Base-by-base conservation (phyloP, 2,113 vertebrate genomes). In the Coreoperca whiteheadi region DNA sequence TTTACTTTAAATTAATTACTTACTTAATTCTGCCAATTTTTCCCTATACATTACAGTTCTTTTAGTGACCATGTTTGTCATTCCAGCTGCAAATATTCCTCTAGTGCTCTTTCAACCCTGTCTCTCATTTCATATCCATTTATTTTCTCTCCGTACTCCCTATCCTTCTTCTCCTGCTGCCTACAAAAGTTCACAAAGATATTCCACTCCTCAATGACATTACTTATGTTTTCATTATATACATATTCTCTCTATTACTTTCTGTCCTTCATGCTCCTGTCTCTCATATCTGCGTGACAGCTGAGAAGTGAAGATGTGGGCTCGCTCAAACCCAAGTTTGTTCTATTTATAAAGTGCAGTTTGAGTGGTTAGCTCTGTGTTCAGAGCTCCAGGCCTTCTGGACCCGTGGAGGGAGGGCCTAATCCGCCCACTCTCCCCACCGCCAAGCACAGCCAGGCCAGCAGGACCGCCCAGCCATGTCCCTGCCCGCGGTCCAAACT, bases 281-380 rank as follows among this genome's bases (percentile, higher is more conserved):
- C 66, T 87, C 32, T 82, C 14, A 51, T 73, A 18, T 79, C 41
- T 74, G 53, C 63, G 16, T 72, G 76, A 81, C 74, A 83, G 77
- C 66, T 59, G 53, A 87, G 77, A 86, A 72, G 70, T 51, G 15
- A 87, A 83, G 67, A 85, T 84, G 74, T 80, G 87, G 83, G n/a
- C 70, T 83, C 37, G 53, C 28, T 83, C 59, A 83, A 85, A 86
- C 82, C 86, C 74, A 75, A 79, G 46, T 87, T 86, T 68, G 56
- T 85, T 82, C 89, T 92, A 87, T 93, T 92, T 92, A 88, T 92
- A 88, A 84, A 18, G 67, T 34, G 81, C 64, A 86, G 79, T 87
- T 63, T 64, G 82, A 81, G 89, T 4, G 88, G 89, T 88, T 88
- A 84, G 86, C 63, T 60, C 59, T 85, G 80, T 23, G 43, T 78